Base-by-base conservation (phyloP, 2,113 vertebrate species). In the Haemorhous mexicanus region DNA sequence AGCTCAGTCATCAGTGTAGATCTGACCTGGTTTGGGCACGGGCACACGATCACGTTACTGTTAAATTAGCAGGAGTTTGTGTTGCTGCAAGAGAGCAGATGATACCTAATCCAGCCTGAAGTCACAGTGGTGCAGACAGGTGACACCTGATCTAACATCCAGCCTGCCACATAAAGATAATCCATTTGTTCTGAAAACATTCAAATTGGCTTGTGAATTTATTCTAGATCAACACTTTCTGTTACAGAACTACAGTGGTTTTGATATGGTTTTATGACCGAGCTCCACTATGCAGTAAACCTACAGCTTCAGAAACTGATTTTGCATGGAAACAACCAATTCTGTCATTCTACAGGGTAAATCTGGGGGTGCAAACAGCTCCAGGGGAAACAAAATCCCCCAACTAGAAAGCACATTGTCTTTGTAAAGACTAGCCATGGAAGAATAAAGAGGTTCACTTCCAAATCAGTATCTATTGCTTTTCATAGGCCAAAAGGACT, bases 101-200 rank as follows among this genome's bases (percentile, higher is more conserved):
- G 64, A 96, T 75, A 94, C 12, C 91, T 84, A 94, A 94, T 90
- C 91, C 56, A 93, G 91, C 89, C 91, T 74, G 69, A 92, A 97
- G 91, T 68, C 89, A 93, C 83, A 92, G 76, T 28, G 86, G 89
- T 0, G 27, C 89, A 95, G 93, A 91, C 86, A 78, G 86, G 91
- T 90, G 89, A 78, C 66, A 92, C 89, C 86, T 93, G 89, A 93
- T 94, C 94, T 92, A 89, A 93, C 66, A 81, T 47, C 79, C 85
- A 92, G 68, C 76, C 76, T 81, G 44, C 56, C 77, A 90, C 63
- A 78, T 78, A 67, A 90, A 84, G 68, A 80, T 84, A 89, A 92
- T 94, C 86, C 86, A 91, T 96, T 96, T 95, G 35, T 89, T 93
- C 95, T 93, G 93, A 90, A 96, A 95, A 92, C 80, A 90, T 64